phyloP scores from a whole-genome alignment of 2,888 invertebrate species.

The Heterodera filipjevi region DNA sequence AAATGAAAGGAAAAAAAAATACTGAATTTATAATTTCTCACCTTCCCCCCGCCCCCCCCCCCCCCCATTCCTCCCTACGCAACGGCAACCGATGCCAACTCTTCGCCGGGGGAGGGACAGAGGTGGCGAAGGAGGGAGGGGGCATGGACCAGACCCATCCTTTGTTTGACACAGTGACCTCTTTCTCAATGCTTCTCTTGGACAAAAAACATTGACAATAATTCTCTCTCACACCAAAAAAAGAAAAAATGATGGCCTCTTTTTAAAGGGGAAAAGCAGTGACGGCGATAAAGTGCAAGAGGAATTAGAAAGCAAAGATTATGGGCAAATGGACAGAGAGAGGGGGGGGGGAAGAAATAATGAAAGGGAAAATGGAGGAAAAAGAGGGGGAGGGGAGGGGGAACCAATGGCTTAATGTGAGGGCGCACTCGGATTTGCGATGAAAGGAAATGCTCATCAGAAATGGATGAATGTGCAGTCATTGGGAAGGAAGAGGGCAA shows the following conservation, averaged over 20 bases:
- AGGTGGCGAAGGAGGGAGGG: background rate
- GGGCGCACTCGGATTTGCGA: background rate
- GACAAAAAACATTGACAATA: background rate
- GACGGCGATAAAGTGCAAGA: background rate
- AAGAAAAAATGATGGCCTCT: background rate
- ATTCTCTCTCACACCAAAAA: too few relatives aligned
- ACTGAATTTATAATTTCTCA: background rate
- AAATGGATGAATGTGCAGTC: slow-evolving; percentile 14
- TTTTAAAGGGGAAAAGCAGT: background rate
- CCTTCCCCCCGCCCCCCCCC: too few relatives aligned
- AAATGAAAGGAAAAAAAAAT: background rate
- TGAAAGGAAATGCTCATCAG: slow-evolving; percentile 22
- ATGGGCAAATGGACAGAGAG: background rate
- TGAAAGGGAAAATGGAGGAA: background rate
- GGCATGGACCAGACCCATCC: background rate
- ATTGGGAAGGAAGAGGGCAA: background rate
- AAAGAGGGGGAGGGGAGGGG: background rate
- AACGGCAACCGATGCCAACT: background rate
- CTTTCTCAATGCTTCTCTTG: background rate
- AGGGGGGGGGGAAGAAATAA: background rate
- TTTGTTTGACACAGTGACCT: background rate
- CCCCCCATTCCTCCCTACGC: background rate
- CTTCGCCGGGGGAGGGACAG: background rate
- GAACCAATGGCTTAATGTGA: background rate
- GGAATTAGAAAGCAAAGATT: background rate